phyloP scores from a whole-genome alignment of 1,140 invertebrate genomes.

The Drosophila ironensis region DNA sequence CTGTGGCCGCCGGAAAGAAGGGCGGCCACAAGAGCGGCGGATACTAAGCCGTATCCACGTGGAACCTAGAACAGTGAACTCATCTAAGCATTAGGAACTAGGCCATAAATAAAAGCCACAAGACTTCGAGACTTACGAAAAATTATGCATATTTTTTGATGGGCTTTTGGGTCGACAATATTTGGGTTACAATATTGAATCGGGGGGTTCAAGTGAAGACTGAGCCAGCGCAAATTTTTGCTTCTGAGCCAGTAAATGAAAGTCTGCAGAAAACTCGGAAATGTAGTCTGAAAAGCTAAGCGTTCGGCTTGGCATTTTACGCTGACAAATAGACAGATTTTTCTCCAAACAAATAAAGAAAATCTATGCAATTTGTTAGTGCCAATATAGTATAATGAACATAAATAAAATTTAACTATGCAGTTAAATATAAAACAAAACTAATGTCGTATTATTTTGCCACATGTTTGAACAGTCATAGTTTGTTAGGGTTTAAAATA shows the following conservation, averaged over 20 bases:
- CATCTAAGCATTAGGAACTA: constrained; percentile 38
- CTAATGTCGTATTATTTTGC: too few species aligned
- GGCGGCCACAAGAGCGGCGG: constrained; percentile 23
- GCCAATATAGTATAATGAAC: too few species aligned
- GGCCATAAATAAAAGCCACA: constrained; percentile 50
- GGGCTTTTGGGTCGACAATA: background rate
- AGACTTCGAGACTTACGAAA: constrained; percentile 41
- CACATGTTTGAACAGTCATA: too few species aligned
- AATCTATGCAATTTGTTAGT: too few species aligned
- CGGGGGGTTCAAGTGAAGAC: background rate
- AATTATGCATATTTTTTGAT: background rate
- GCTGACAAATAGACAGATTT: too few species aligned
- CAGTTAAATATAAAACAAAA: too few species aligned
- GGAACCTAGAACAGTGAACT: constrained; percentile 43
- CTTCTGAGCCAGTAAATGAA: background rate
- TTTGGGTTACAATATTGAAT: background rate
- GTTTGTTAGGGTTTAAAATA: too few species aligned
- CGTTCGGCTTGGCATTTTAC: too few species aligned
- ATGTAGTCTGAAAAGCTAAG: background rate
- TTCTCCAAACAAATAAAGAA: too few species aligned
- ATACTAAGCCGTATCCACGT: constrained; percentile 38
- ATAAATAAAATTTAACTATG: too few species aligned
- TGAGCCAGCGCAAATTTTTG: background rate
- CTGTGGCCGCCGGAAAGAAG: constrained; percentile 51
- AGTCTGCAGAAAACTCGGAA: background rate